Evolutionary conservation across 2,113 vertebrate genomes (phyloP).

Genomic region (Podiceps cristatus): DNA sequence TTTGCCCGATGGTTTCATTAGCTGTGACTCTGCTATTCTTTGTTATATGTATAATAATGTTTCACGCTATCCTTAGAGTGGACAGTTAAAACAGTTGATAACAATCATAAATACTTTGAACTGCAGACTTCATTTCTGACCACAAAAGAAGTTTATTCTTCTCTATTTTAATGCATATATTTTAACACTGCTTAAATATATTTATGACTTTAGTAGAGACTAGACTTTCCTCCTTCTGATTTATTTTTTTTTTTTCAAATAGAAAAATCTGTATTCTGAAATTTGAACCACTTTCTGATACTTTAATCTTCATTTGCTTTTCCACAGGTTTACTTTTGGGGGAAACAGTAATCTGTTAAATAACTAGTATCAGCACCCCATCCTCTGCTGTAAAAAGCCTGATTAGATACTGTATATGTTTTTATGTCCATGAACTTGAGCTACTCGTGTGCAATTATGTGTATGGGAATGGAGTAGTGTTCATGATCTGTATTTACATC

Average conservation of each 20-base stretch:
- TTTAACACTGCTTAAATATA: constrained; percentile 73
- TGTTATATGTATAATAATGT: constrained; percentile 64
- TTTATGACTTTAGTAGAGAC: constrained; percentile 72
- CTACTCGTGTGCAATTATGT: constrained; percentile 87
- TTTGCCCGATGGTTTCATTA: constrained; percentile 49
- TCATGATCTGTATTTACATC: constrained; percentile 85
- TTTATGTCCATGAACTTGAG: constrained; percentile 84
- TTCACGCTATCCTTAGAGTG: constrained; percentile 54
- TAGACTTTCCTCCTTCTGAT: constrained; percentile 64
- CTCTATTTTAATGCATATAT: constrained; percentile 74
- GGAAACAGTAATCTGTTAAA: constrained; percentile 68
- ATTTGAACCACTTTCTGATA: constrained; percentile 74
- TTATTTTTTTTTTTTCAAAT: constrained; percentile 21
- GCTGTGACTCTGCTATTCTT: constrained; percentile 66
- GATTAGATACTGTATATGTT: constrained; percentile 86
- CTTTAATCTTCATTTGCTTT: constrained; percentile 70
- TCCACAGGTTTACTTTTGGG: constrained; percentile 72
- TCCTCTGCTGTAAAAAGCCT: constrained; percentile 85
- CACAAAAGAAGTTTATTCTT: constrained; percentile 65
- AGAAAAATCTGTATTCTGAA: constrained; percentile 66
- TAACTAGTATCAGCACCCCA: constrained; percentile 75
- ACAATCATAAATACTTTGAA: constrained; percentile 50
- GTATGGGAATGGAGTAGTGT: constrained; percentile 87
- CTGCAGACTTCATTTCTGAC: constrained; percentile 64
- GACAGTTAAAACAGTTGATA: constrained; percentile 57